A percentile compares a stretch with the other conserved stretches of the same genome.
These are phyloP conservation scores for Hesperia comma DNA, from an alignment of 2,888 invertebrate species.

Conservation along the genomic window DNA sequence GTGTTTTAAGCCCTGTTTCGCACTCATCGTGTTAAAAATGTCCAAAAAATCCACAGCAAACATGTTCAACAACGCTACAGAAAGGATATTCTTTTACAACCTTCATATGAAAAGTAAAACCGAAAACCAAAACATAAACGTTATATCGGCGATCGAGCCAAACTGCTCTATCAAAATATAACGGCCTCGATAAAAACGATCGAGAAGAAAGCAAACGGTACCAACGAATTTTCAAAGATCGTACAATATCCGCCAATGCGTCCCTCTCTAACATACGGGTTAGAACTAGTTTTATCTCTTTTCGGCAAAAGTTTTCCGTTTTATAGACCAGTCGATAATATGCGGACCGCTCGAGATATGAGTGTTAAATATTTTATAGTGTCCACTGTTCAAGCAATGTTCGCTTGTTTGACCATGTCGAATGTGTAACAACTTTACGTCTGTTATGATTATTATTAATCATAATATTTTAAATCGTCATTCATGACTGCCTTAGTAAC, in stretches of 20 bases:
- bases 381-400: constrained; percentile 68
- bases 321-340: constrained; percentile 81
- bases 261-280: constrained; percentile 64
- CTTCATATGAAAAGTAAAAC: constrained; percentile 50
- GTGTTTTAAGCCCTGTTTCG: no score
- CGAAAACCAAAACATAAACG: constrained; percentile 81
- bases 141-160: constrained; percentile 77
- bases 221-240: constrained; percentile 80
- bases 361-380: constrained; percentile 82
- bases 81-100: constrained; percentile 47
- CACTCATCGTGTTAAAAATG: background rate
- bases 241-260: constrained; percentile 67
- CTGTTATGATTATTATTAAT: no score
- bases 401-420: constrained; percentile 48
- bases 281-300: constrained; percentile 60
- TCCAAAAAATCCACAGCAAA: background rate
- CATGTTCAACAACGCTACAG: constrained; percentile 39
- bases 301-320: constrained; percentile 71
- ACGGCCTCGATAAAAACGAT: constrained; percentile 82
- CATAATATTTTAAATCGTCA: no score
- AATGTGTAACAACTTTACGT: constrained; percentile 8
- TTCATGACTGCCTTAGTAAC: no score
- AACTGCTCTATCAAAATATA: constrained; percentile 83
- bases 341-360: constrained; percentile 77
- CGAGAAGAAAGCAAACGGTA: constrained; percentile 81